These are phyloP conservation scores for Nomia melanderi DNA, from an alignment of 1,140 invertebrate genomes.

Conservation along the genomic window DNA sequence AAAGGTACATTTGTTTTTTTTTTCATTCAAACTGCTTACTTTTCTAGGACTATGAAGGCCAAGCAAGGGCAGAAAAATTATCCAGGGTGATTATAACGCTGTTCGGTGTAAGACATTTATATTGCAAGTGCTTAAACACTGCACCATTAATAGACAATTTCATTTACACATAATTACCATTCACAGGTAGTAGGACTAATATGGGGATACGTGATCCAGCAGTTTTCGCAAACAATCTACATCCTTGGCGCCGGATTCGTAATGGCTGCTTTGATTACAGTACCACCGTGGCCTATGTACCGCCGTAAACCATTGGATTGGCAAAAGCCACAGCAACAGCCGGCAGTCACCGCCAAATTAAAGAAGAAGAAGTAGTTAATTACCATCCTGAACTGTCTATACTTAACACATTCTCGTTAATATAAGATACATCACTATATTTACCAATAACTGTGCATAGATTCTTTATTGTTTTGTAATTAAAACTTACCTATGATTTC, in stretches of 20 bases:
- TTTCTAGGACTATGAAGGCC: constrained; percentile 93
- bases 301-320: constrained; percentile 93
- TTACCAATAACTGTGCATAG: neutral
- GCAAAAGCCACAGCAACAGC: constrained; percentile 87
- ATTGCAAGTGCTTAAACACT: neutral
- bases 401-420: constrained; percentile 19
- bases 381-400: constrained; percentile 12
- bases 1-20: neutral
- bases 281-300: constrained; percentile 97
- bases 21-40: neutral
- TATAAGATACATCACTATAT: neutral
- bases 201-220: constrained; percentile 96
- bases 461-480: constrained; percentile 7
- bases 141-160: neutral
- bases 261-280: constrained; percentile 90
- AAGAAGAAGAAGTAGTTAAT: constrained; percentile 78
- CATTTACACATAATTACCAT: neutral
- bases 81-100: constrained; percentile 94
- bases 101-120: constrained; percentile 86
- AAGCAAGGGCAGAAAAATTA: constrained; percentile 92
- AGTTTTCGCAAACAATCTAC: constrained; percentile 96
- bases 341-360: constrained; percentile 64
- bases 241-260: constrained; percentile 95
- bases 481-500: constrained; percentile 17
- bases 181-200: constrained; percentile 89